Conservation (phyloP, 2,888 invertebrate species). For the Melanophora roralis region DNA sequence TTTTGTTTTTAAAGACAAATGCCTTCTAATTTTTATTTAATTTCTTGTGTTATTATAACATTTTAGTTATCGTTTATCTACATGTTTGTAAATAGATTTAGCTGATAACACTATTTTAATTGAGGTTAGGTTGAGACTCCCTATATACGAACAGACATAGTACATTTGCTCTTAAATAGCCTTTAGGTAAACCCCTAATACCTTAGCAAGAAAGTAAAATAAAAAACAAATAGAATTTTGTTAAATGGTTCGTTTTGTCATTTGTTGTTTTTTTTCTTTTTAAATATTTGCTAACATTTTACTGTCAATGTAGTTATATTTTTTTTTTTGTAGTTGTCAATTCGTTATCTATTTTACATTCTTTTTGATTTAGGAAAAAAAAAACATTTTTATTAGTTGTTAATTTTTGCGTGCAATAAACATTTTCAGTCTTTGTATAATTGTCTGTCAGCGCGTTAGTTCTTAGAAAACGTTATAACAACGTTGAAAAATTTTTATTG, state of each 20-base stretch:
- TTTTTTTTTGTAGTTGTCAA: constrained; percentile 12
- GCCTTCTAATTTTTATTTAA: no score
- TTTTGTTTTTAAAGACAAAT: no score
- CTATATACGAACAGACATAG: no score
- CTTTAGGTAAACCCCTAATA: constrained; percentile 15
- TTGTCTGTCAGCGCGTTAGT: constrained; percentile 35
- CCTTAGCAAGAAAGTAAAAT: constrained; percentile 1
- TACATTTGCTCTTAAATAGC: constrained; percentile 18
- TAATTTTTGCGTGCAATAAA: constrained; percentile 44
- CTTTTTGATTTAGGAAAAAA: constrained; percentile 32
- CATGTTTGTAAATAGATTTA: background rate
- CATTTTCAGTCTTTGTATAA: constrained; percentile 36
- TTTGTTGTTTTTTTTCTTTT: constrained; percentile 8
- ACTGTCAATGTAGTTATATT: constrained; percentile 12
- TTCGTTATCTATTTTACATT: constrained; percentile 58
- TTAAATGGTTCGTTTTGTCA: constrained; percentile 48
- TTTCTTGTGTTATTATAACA: no score
- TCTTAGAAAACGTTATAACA: constrained; percentile 8
- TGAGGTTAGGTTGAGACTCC: no score
- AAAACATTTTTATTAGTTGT: background rate
- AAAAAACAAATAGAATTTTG: constrained; percentile 12
- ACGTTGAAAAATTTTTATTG: no score
- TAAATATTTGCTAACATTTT: constrained; percentile 12
- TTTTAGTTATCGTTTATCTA: no score
- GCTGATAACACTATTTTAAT: constrained; percentile 7